Conservation (phyloP, 2,797 vertebrate genomes). For the Pseudochirops cupreus region DNA sequence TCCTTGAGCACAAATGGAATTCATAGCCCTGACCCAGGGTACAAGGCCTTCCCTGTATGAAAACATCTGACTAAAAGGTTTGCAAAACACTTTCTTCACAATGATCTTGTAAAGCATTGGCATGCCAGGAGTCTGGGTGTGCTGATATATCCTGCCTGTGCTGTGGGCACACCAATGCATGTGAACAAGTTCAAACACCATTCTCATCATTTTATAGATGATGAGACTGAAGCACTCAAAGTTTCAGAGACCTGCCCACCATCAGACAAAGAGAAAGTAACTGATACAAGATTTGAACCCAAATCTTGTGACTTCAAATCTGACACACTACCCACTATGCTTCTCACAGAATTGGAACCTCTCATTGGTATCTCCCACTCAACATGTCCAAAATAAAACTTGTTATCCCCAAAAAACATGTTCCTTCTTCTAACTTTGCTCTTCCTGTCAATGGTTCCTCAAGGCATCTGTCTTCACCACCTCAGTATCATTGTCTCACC, state of each 20-base stretch:
- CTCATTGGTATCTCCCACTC: background rate
- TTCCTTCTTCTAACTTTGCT: background rate
- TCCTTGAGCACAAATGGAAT: background rate
- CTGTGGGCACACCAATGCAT: background rate
- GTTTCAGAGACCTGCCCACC: background rate
- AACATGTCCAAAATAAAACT: background rate
- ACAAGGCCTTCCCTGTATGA: background rate
- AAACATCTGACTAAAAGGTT: background rate
- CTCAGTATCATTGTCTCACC: constrained; percentile 5
- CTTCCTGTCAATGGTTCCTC: background rate
- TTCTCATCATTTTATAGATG: background rate
- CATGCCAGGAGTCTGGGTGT: background rate
- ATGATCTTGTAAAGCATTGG: background rate
- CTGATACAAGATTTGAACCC: background rate
- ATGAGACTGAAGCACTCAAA: background rate
- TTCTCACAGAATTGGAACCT: background rate
- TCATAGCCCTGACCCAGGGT: background rate
- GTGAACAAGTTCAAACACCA: background rate
- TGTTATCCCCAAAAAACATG: background rate
- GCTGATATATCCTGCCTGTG: background rate
- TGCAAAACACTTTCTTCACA: background rate
- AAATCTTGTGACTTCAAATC: background rate
- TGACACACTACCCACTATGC: background rate
- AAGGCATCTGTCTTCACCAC: constrained; percentile 24
- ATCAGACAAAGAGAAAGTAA: background rate